A percentile compares a stretch with the other conserved stretches of the same genome.
These are phyloP conservation scores for Callipepla californica DNA, from an alignment of 2,113 vertebrate species.

Conservation along the genomic window DNA sequence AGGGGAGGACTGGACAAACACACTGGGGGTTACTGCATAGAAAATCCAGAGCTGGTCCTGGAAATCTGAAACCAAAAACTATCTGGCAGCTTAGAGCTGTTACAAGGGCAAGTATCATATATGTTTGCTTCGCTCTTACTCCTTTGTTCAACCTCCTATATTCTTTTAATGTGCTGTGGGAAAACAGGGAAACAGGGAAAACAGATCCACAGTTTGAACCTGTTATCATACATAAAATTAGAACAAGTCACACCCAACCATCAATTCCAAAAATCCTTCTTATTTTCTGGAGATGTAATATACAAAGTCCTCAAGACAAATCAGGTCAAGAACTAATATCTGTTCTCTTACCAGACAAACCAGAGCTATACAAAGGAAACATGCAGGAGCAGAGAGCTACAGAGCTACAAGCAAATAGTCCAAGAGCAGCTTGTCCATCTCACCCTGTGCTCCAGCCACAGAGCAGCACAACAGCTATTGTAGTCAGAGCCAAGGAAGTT, in stretches of 20 bases:
- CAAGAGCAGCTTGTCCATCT: fast-evolving
- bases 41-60: background rate
- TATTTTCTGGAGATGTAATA: background rate
- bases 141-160: background rate
- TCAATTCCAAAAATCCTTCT: background rate
- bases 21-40: background rate
- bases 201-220: background rate
- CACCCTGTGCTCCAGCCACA: background rate
- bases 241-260: background rate
- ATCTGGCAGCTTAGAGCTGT: background rate
- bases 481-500: background rate
- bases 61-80: constrained; percentile 6
- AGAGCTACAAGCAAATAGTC: background rate
- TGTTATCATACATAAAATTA: background rate
- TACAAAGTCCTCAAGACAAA: no score
- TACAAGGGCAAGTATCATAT: background rate
- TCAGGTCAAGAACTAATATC: background rate
- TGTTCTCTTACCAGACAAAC: background rate
- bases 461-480: background rate
- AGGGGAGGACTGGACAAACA: background rate
- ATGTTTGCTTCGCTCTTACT: background rate
- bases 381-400: background rate
- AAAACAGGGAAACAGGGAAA: background rate
- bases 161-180: background rate
- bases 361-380: background rate